Evolutionary conservation across 37 sponge, comb jelly and placozoan genomes (phyloP).

Genomic region (Halisarca cf. caerulea): DNA sequence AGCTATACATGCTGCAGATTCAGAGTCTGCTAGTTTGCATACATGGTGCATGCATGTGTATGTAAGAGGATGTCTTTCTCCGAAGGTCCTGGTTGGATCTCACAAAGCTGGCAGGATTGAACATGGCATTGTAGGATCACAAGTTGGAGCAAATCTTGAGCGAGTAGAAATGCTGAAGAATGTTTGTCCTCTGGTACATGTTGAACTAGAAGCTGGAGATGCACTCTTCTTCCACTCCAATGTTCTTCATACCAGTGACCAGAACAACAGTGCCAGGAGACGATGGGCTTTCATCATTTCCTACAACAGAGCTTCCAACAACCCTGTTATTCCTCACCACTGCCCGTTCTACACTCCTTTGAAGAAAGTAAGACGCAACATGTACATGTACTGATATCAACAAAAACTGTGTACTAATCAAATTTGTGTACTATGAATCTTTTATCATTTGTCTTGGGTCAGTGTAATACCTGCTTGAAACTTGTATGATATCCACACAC

Average conservation of each 20-base stretch:
- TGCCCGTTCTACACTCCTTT: conserved; percentile 84
- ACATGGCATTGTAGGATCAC: conserved; percentile 69
- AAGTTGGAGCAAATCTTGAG: conserved; percentile 86
- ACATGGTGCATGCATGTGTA: no score
- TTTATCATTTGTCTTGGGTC: no score
- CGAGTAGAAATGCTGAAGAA: conserved; percentile 71
- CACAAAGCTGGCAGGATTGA: conserved; percentile 80
- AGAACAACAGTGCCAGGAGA: conserved; percentile 77
- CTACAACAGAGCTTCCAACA: conserved; percentile 86
- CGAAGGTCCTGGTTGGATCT: conserved; percentile 80
- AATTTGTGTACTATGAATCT: no score
- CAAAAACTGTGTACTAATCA: not conserved
- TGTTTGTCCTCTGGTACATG: conserved; percentile 30
- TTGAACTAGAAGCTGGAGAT: conserved; percentile 31
- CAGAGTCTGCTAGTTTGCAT: no score
- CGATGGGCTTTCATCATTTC: conserved; percentile 92
- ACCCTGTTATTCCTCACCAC: conserved; percentile 67
- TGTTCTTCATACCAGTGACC: conserved; percentile 41
- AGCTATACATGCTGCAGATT: no score
- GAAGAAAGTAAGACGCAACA: conserved; percentile 57
- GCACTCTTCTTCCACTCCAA: conserved; percentile 85
- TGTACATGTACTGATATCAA: no score
- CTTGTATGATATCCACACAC: no score
- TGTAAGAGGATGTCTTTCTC: no score
- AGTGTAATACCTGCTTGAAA: no score